Percentiles rank a stretch among this genome's conserved stretches.
These are phyloP conservation scores for Echiichthys vipera DNA, from an alignment of 2,797 vertebrate species.

Conservation along the genomic window DNA sequence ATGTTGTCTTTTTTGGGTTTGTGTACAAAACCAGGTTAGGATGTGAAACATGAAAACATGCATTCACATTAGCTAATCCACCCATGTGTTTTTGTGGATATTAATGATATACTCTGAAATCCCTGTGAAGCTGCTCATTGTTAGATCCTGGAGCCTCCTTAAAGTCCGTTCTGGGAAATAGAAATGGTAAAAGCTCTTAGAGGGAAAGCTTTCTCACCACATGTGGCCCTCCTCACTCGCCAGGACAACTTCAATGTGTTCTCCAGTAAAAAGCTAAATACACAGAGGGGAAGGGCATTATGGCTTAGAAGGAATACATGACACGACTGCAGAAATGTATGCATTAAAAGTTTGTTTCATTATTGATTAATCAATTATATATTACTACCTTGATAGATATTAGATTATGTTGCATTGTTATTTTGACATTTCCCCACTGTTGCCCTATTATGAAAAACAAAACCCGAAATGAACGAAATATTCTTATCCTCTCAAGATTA, in stretches of 20 bases:
- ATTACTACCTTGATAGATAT: not conserved
- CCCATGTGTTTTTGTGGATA: constrained; percentile 54
- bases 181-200: constrained; percentile 74
- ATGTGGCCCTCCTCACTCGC: constrained; percentile 12
- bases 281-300: constrained; percentile 4
- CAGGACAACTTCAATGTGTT: constrained; percentile 15
- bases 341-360: not conserved
- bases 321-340: not conserved
- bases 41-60: constrained; percentile 15
- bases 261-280: constrained; percentile 34
- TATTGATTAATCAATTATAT: not conserved
- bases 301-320: constrained; percentile 12
- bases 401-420: not conserved
- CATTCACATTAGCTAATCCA: constrained; percentile 33
- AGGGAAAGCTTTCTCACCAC: constrained; percentile 60
- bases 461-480: not conserved
- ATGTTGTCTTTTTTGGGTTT: constrained; percentile 7
- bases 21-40: not conserved
- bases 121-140: constrained; percentile 66
- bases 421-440: not conserved
- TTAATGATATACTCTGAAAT: constrained; percentile 60
- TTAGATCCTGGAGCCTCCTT: constrained; percentile 59
- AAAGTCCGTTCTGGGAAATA: constrained; percentile 68
- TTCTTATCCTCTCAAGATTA: not conserved
- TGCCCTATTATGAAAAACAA: not conserved